These are phyloP conservation scores for Euphysa ruthae DNA, from an alignment of 30 jellyfish, hydroid and myxozoan species.

Conservation along the genomic window DNA sequence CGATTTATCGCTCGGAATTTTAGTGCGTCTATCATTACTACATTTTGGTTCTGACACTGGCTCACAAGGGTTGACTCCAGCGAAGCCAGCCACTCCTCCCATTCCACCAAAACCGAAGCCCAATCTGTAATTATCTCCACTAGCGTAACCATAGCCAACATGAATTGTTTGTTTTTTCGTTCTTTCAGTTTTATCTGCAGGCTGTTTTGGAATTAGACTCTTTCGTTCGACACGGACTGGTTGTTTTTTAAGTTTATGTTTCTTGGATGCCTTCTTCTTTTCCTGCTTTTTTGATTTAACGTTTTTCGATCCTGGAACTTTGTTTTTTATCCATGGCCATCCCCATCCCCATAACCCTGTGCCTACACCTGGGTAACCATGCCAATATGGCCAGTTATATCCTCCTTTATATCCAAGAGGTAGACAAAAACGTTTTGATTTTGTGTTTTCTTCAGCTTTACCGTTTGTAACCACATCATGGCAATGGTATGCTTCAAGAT, in stretches of 20 bases:
- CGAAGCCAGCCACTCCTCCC: slow-evolving; percentile 97
- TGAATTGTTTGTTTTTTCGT: slow-evolving; percentile 94
- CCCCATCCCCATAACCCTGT: slow-evolving; percentile 97
- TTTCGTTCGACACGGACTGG: slow-evolving; percentile 44
- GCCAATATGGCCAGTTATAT: slow-evolving; percentile 96
- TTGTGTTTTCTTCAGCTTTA: not conserved
- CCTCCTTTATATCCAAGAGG: slow-evolving; percentile 98
- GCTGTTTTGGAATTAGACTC: slow-evolving; percentile 54
- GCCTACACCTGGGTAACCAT: slow-evolving; percentile 98
- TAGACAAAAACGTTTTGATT: slow-evolving; percentile 80
- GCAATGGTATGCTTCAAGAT: slow-evolving; percentile 59
- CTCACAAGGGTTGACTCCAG: too few species aligned
- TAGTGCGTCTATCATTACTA: slow-evolving; percentile 10
- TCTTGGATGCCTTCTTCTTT: not conserved
- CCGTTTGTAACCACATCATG: slow-evolving; percentile 50
- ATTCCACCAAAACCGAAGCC: slow-evolving; percentile 97
- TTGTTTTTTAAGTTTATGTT: slow-evolving; percentile 21
- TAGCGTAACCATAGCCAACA: slow-evolving; percentile 98
- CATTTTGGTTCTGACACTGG: not conserved
- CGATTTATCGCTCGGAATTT: slow-evolving; percentile 14
- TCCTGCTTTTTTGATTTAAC: not conserved
- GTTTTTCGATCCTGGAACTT: slow-evolving; percentile 66
- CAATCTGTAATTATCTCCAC: slow-evolving; percentile 95
- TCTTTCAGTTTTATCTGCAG: slow-evolving; percentile 6
- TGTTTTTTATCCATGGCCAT: slow-evolving; percentile 96